Conservation (phyloP, 2,888 invertebrate genomes). For the Cryptops parisi region DNA sequence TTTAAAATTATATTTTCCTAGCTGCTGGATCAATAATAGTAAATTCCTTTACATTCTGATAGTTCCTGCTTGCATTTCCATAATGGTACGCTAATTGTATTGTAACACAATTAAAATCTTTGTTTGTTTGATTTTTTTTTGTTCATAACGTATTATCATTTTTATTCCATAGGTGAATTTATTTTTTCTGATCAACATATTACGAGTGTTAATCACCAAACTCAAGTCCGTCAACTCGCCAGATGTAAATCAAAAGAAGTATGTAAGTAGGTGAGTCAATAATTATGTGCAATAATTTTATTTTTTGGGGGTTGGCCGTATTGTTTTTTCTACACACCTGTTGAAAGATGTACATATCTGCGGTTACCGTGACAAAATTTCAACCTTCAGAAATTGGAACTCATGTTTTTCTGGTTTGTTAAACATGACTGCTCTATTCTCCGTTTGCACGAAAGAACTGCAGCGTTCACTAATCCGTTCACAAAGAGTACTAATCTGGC, state of each 20-base stretch:
- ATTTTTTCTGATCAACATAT: constrained; percentile 23
- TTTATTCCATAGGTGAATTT: constrained; percentile 21
- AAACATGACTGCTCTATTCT: no score
- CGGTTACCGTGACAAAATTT: no score
- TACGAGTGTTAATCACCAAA: constrained; percentile 18
- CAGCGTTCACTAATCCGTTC: no score
- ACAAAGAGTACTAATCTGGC: no score
- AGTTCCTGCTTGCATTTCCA: background rate
- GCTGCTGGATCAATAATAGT: background rate
- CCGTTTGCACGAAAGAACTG: no score
- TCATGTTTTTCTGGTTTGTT: no score
- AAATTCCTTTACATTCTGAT: background rate
- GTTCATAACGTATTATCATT: no score
- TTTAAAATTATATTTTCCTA: background rate
- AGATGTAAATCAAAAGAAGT: constrained; percentile 16
- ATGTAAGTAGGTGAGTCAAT: constrained; percentile 1
- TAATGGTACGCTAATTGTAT: background rate
- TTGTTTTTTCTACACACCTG: no score
- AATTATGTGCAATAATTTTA: no score
- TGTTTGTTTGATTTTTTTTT: background rate
- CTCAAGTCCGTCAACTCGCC: constrained; percentile 16
- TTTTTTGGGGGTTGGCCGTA: no score
- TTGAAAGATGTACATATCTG: no score
- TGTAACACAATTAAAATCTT: background rate
- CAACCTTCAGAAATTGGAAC: no score